Evolutionary conservation across 2,888 invertebrate genomes (phyloP).

Genomic region (Polydrusus pterygomalis): DNA sequence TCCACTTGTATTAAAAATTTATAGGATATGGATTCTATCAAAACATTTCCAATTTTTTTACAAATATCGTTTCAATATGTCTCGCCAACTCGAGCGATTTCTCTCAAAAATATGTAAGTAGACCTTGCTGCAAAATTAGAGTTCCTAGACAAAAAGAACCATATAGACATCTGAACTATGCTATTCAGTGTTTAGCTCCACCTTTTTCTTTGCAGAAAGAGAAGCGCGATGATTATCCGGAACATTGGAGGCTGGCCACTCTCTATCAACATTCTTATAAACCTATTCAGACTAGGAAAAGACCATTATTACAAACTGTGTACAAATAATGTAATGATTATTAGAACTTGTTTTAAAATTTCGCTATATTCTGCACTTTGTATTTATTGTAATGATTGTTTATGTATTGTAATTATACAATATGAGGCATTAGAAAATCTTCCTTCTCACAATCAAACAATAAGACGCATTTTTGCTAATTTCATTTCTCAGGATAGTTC

Average conservation of each 20-base stretch:
- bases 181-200: conserved; percentile 86
- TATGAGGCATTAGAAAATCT: too few species aligned
- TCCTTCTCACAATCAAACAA: too few species aligned
- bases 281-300: conserved; percentile 80
- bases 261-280: conserved; percentile 92
- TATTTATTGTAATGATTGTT: too few species aligned
- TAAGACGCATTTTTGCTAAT: too few species aligned
- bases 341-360: background rate
- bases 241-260: conserved; percentile 90
- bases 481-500: too few species aligned
- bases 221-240: conserved; percentile 86
- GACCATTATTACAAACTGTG: conserved; percentile 81
- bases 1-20: too few species aligned
- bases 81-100: too few species aligned
- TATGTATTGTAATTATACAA: too few species aligned
- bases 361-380: too few species aligned
- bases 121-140: conserved; percentile 62
- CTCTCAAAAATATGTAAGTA: conserved; percentile 73
- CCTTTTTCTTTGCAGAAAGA: conserved; percentile 89
- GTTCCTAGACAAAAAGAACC: conserved; percentile 87
- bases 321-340: conserved; percentile 76
- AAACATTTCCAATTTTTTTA: too few species aligned
- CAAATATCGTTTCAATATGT: too few species aligned
- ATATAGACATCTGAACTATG: conserved; percentile 84
- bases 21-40: too few species aligned